These are phyloP conservation scores for Acleris laterana DNA, from an alignment of 2,888 invertebrate species.

Conservation along the genomic window DNA sequence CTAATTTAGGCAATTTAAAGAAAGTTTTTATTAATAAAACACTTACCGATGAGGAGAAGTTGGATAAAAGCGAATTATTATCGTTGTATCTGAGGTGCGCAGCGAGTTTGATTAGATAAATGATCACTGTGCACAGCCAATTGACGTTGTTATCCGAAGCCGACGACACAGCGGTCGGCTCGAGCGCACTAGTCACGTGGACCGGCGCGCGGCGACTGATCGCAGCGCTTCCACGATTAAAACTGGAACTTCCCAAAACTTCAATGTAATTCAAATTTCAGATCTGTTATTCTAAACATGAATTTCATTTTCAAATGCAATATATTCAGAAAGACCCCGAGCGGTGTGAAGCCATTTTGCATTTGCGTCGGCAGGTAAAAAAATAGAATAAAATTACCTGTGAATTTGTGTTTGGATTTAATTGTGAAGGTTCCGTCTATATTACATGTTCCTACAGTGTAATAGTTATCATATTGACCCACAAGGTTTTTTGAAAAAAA, in stretches of 20 bases:
- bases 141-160: constrained; percentile 15
- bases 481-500: no score
- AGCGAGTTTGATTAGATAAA: constrained; percentile 8
- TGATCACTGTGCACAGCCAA: constrained; percentile 6
- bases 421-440: no score
- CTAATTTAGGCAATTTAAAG: constrained; percentile 2
- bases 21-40: constrained; percentile 5
- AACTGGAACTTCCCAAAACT: constrained; percentile 41
- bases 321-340: constrained; percentile 45
- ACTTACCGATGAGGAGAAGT: background rate
- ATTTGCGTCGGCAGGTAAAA: constrained; percentile 30
- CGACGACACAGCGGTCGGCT: constrained; percentile 17
- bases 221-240: constrained; percentile 37
- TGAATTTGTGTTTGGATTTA: no score
- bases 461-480: no score
- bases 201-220: constrained; percentile 53
- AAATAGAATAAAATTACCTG: constrained; percentile 9
- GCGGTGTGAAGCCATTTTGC: constrained; percentile 39
- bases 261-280: constrained; percentile 48
- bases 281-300: constrained; percentile 43
- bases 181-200: constrained; percentile 54
- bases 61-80: background rate
- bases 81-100: background rate
- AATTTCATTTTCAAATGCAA: constrained; percentile 41
- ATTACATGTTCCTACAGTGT: no score